These are phyloP conservation scores for Pseudomyrmex sp. DNA, from an alignment of 1,140 invertebrate genomes.

Conservation along the genomic window DNA sequence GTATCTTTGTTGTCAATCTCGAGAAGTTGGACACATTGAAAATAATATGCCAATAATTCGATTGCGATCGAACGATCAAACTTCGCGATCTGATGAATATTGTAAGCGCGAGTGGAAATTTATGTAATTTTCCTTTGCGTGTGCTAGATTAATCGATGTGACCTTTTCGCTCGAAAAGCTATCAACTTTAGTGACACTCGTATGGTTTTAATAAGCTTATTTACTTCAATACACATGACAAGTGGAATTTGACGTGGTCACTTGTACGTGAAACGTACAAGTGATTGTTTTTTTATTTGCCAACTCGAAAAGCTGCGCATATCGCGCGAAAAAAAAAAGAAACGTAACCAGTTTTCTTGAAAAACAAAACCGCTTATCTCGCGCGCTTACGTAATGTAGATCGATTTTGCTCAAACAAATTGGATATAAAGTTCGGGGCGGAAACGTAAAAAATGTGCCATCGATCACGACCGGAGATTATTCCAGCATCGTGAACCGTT, in stretches of 20 bases:
- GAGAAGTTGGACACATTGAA: neutral
- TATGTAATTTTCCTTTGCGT: constrained; percentile 2
- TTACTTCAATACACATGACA: neutral
- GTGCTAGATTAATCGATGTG: neutral
- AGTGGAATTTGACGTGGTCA: neutral
- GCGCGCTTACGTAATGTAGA: constrained; percentile 24
- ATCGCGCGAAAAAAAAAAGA: neutral
- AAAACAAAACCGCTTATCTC: constrained; percentile 7
- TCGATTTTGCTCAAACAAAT: neutral
- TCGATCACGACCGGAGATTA: constrained; percentile 53
- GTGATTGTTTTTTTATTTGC: constrained; percentile 20
- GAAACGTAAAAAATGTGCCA: constrained; percentile 29
- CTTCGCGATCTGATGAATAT: neutral
- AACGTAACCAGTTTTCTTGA: constrained; percentile 41
- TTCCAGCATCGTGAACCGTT: constrained; percentile 17
- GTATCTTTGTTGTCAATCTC: neutral
- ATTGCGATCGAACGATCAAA: neutral
- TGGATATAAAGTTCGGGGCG: neutral
- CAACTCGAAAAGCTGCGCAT: neutral
- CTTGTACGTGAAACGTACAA: neutral
- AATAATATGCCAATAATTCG: neutral
- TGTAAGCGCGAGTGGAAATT: constrained; percentile 13
- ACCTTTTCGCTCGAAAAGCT: constrained; percentile 28
- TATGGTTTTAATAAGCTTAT: neutral
- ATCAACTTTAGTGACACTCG: neutral